Evolutionary conservation across 2,888 invertebrate species (phyloP).

Genomic region (Subacronicta megacephala): DNA sequence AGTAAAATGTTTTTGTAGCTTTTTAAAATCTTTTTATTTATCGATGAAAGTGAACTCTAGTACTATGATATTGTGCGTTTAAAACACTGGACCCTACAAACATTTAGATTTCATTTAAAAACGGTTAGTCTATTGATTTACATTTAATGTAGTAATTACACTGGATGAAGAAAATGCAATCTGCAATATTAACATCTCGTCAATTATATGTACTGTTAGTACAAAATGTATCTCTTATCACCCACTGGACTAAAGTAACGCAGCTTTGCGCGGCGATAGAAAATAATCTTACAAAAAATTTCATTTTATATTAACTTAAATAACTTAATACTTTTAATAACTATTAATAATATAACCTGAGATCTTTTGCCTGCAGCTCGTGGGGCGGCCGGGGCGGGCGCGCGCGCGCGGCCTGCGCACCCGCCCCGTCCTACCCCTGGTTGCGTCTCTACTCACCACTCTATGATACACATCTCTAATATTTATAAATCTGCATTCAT

Average conservation of each 20-base stretch:
- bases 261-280: conserved; percentile 75
- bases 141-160: conserved; percentile 85
- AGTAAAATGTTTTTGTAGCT: conserved; percentile 82
- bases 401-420: conserved; percentile 50
- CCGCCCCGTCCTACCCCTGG: conserved; percentile 62
- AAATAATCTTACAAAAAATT: conserved; percentile 88
- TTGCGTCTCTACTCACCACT: conserved; percentile 73
- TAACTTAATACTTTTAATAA: conserved; percentile 89
- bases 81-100: conserved; percentile 89
- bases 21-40: conserved; percentile 76
- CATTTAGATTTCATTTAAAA: conserved; percentile 88
- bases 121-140: conserved; percentile 87
- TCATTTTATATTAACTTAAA: conserved; percentile 89
- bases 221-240: conserved; percentile 68
- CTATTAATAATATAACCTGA: conserved; percentile 88
- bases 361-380: conserved; percentile 83
- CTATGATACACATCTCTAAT: conserved; percentile 73
- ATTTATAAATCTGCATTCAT: conserved; percentile 79
- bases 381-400: conserved; percentile 57
- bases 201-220: conserved; percentile 73
- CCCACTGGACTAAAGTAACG: conserved; percentile 77
- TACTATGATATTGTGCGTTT: conserved; percentile 89
- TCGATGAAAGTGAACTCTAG: conserved; percentile 86
- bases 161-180: conserved; percentile 87
- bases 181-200: conserved; percentile 73